phyloP scores from a whole-genome alignment of 2,888 invertebrate genomes.

The Embidobia sp. region DNA sequence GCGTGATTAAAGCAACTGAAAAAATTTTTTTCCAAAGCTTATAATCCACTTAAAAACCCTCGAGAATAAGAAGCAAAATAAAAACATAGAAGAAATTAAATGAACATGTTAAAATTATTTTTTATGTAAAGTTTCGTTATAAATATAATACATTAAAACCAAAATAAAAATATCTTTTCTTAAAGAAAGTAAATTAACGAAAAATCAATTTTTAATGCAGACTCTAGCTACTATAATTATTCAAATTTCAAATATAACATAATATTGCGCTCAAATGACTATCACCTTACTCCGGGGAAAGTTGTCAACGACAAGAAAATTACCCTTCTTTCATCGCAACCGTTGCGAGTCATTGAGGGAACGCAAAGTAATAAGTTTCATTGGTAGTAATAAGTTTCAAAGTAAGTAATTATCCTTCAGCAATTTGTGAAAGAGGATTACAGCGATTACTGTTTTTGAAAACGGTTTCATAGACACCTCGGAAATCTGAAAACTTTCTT shows the following conservation, averaged over 20 bases:
- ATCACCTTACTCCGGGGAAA: constrained; percentile 2
- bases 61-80: too few species aligned
- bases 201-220: neutral
- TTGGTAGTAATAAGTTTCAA: constrained; percentile 39
- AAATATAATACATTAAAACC: too few species aligned
- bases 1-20: too few species aligned
- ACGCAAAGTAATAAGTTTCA: constrained; percentile 39
- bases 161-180: too few species aligned
- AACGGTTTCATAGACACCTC: constrained; percentile 35
- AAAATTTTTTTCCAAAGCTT: too few species aligned
- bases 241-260: constrained; percentile 7
- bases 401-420: constrained; percentile 49
- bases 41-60: too few species aligned
- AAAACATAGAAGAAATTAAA: too few species aligned
- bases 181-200: constrained; percentile 16
- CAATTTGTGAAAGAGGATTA: constrained; percentile 41
- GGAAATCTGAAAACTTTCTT: constrained; percentile 43
- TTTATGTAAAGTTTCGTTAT: too few species aligned
- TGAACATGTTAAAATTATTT: too few species aligned
- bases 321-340: constrained; percentile 20
- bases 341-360: constrained; percentile 15
- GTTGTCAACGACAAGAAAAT: constrained; percentile 39
- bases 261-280: constrained; percentile 20
- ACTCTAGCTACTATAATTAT: neutral
- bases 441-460: constrained; percentile 40